Percentiles rank a stretch among this genome's conserved stretches.
Conservation (phyloP, 2,888 invertebrate species). For the Euproctis similis region DNA sequence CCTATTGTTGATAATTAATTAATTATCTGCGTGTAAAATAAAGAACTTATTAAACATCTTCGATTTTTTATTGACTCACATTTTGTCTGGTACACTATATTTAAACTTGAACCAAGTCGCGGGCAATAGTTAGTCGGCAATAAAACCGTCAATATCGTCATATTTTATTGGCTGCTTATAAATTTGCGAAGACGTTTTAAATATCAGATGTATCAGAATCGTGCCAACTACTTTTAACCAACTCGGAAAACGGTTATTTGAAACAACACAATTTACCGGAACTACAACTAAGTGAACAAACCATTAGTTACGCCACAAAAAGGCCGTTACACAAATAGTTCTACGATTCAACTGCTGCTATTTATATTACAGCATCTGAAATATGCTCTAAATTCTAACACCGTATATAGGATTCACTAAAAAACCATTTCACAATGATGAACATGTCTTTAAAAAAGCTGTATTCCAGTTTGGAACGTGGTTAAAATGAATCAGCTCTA, state of each 20-base stretch:
- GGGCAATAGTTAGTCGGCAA: too few relatives aligned
- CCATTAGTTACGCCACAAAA: background rate
- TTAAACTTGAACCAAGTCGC: too few relatives aligned
- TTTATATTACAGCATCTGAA: constrained; percentile 8
- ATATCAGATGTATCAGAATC: too few relatives aligned
- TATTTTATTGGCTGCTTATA: too few relatives aligned
- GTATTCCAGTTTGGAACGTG: constrained; percentile 16
- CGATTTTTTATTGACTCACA: too few relatives aligned
- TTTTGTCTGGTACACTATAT: too few relatives aligned
- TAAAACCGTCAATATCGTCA: too few relatives aligned
- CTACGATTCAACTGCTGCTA: constrained; percentile 1
- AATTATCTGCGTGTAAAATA: too few relatives aligned
- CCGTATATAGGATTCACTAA: constrained; percentile 1
- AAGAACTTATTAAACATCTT: too few relatives aligned
- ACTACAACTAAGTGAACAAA: background rate
- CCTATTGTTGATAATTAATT: too few relatives aligned
- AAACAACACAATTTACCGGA: too few relatives aligned
- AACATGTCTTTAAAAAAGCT: constrained; percentile 12
- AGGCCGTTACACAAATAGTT: constrained; percentile 1
- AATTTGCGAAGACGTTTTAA: too few relatives aligned
- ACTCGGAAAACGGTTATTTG: background rate
- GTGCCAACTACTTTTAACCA: background rate
- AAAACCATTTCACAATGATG: background rate
- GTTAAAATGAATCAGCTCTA: constrained; percentile 36
- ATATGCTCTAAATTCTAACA: constrained; percentile 4